phyloP scores from a whole-genome alignment of 2,888 invertebrate genomes.

The Drosophila atroscutellata region DNA sequence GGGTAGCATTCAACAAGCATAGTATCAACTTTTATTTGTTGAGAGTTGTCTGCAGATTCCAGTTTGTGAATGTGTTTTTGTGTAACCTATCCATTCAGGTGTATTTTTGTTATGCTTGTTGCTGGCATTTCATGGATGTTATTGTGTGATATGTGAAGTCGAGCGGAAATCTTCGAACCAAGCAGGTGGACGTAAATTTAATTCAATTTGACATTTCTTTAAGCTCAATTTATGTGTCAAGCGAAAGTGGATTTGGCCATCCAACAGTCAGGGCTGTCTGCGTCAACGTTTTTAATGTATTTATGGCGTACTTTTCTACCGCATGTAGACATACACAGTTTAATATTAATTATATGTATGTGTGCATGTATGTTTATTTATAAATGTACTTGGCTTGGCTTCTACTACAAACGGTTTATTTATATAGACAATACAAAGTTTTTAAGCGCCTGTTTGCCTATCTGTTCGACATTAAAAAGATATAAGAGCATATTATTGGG shows the following conservation, averaged over 20 bases:
- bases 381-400: conserved; percentile 22
- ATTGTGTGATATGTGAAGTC: conserved; percentile 52
- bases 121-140: conserved; percentile 16
- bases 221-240: conserved; percentile 68
- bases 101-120: not conserved
- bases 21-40: too few relatives aligned
- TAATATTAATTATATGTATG: not conserved
- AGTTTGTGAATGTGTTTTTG: not conserved
- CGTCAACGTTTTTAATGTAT: conserved; percentile 70
- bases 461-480: not conserved
- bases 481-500: not conserved
- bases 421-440: not conserved
- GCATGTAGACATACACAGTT: not conserved
- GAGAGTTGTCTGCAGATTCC: not conserved
- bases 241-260: conserved; percentile 65
- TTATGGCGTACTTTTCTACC: conserved; percentile 36
- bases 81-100: not conserved
- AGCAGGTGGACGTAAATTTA: conserved; percentile 55
- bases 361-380: not conserved
- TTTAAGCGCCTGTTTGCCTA: not conserved
- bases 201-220: conserved; percentile 69
- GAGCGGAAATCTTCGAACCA: conserved; percentile 45
- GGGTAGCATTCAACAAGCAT: not conserved
- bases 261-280: conserved; percentile 17
- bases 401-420: conserved; percentile 38